Percentiles rank a stretch among this genome's conserved stretches.
Evolutionary conservation across 2,888 invertebrate genomes (phyloP).

Genomic region (Orchesellides sinensis): DNA sequence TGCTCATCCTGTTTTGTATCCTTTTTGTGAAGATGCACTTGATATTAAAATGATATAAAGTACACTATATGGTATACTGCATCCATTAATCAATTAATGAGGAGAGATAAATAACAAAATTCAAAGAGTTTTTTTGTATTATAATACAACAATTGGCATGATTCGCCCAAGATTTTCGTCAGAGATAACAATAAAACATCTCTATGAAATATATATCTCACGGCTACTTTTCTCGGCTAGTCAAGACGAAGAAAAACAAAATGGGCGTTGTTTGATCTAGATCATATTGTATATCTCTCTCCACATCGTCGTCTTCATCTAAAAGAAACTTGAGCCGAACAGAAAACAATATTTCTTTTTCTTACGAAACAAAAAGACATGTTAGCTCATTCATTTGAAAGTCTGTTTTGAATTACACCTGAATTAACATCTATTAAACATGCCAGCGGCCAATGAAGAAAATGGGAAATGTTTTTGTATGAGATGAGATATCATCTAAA

Average conservation of each 20-base stretch:
- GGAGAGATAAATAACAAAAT: background rate
- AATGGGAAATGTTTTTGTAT: background rate
- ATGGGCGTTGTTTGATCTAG: constrained; percentile 25
- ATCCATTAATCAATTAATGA: constrained; percentile 18
- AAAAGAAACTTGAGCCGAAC: background rate
- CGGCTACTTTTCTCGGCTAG: background rate
- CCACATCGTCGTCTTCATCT: background rate
- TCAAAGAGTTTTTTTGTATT: background rate
- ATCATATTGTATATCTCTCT: background rate
- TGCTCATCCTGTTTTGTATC: background rate
- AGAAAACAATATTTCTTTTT: background rate
- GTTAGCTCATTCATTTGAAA: background rate
- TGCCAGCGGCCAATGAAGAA: background rate
- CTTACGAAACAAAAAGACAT: background rate
- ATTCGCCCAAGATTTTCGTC: constrained; percentile 7
- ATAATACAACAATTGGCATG: too few species aligned
- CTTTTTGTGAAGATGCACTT: background rate
- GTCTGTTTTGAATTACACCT: background rate
- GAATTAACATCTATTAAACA: background rate
- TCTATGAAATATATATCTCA: background rate
- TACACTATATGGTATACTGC: background rate
- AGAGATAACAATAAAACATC: background rate
- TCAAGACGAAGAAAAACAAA: background rate
- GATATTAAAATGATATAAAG: background rate
- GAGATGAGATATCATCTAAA: background rate